Conservation (phyloP, 2,113 vertebrate genomes). For the Prolemur simus region DNA sequence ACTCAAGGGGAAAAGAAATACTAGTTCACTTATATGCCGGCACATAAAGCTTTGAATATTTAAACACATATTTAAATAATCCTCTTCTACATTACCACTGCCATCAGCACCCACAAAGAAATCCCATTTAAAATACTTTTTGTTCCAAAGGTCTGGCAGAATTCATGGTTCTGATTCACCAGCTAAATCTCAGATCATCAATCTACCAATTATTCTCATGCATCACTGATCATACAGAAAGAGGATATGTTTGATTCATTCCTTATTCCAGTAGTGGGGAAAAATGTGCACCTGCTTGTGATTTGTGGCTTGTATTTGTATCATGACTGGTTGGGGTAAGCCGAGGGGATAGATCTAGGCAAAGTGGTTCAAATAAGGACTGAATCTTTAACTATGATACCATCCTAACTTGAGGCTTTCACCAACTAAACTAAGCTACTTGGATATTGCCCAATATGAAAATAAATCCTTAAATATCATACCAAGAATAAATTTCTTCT, state of each 20-base stretch:
- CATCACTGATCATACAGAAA: conserved; percentile 37
- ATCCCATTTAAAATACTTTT: conserved; percentile 35
- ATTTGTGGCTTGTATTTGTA: background rate
- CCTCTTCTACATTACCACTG: background rate
- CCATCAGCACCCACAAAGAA: conserved; percentile 30
- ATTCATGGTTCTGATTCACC: conserved; percentile 52
- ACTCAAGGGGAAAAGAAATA: conserved; percentile 1
- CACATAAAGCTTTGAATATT: conserved; percentile 46
- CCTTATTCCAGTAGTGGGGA: background rate
- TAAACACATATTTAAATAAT: conserved; percentile 54
- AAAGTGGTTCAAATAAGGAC: background rate
- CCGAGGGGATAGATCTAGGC: background rate
- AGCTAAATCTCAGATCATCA: conserved; percentile 35
- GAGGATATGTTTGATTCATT: background rate
- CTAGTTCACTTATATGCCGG: background rate
- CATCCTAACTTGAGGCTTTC: background rate
- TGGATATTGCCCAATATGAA: background rate
- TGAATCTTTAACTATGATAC: background rate
- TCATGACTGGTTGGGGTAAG: background rate
- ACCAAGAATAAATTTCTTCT: background rate
- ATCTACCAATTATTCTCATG: conserved; percentile 34
- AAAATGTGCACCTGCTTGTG: background rate
- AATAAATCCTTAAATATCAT: conserved; percentile 32
- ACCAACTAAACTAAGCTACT: background rate
- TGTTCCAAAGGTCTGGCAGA: conserved; percentile 36